A percentile compares a stretch with the other conserved stretches of the same genome.
Evolutionary conservation across 2,797 vertebrate genomes (phyloP).

Genomic region (Tragelaphus oryx): DNA sequence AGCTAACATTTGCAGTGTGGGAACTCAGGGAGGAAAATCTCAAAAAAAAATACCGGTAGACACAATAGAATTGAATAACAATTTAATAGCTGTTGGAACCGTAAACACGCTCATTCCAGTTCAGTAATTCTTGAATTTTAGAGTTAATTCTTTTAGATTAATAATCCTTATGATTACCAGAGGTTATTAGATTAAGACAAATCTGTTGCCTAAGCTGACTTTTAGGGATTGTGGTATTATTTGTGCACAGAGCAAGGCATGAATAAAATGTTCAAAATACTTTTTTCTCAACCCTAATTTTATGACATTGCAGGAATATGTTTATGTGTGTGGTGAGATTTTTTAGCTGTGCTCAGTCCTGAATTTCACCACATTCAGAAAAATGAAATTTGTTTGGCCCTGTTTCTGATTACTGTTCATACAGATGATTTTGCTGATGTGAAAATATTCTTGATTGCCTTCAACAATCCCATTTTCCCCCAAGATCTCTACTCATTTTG

Average conservation of each 20-base stretch:
- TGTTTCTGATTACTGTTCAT: neutral
- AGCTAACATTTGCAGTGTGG: neutral
- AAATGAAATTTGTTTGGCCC: neutral
- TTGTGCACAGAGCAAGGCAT: neutral
- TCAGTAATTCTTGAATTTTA: neutral
- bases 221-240: neutral
- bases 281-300: neutral
- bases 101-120: neutral
- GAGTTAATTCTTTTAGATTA: neutral
- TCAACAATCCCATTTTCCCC: neutral
- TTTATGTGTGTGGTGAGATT: neutral
- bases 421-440: neutral
- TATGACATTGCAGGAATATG: neutral
- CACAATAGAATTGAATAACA: neutral
- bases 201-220: neutral
- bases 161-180: neutral
- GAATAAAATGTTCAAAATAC: neutral
- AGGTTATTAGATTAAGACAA: neutral
- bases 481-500: neutral
- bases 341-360: neutral
- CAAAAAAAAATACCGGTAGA: neutral
- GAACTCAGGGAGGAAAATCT: neutral
- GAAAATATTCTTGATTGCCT: neutral
- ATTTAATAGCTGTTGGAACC: neutral
- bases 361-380: slow-evolving; percentile 8